Evolutionary conservation across 2,113 vertebrate genomes (phyloP).

Genomic region (Axis porcinus): DNA sequence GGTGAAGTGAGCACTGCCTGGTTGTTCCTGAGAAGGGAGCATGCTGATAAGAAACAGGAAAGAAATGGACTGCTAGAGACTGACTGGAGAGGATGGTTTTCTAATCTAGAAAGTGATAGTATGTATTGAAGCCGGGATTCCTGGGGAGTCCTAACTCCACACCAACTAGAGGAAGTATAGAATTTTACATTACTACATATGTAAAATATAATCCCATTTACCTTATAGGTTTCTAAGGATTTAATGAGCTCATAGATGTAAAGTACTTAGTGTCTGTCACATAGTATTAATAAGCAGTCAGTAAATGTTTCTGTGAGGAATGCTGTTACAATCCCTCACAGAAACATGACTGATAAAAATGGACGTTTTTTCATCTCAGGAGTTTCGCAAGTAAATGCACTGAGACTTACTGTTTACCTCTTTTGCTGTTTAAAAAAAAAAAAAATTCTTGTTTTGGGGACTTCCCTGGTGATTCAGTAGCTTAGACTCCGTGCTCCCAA

Average conservation of each 20-base stretch:
- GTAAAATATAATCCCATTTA: not conserved
- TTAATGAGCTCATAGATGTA: not conserved
- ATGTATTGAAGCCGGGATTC: not conserved
- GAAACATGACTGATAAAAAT: constrained; percentile 4
- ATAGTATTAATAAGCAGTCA: not conserved
- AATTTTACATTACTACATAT: not conserved
- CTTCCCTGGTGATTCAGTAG: not conserved
- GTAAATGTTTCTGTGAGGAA: not conserved
- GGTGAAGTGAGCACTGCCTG: not conserved
- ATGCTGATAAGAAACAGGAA: not conserved
- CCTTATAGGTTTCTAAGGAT: not conserved
- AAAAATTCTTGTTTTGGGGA: not conserved
- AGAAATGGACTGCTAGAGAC: not conserved
- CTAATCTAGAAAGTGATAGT: not conserved
- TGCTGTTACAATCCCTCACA: not conserved
- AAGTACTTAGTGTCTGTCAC: not conserved
- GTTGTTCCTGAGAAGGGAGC: not conserved
- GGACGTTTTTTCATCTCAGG: not conserved
- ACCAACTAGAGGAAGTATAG: not conserved
- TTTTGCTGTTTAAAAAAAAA: constrained; percentile 1
- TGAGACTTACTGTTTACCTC: not conserved
- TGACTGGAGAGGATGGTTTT: not conserved
- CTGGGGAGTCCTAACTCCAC: not conserved
- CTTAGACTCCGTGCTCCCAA: not conserved
- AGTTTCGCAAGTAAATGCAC: constrained; percentile 16